A percentile compares a stretch with the other conserved stretches of the same genome.
Conservation (phyloP, 2,888 invertebrate genomes). For the Danaus chrysippus region DNA sequence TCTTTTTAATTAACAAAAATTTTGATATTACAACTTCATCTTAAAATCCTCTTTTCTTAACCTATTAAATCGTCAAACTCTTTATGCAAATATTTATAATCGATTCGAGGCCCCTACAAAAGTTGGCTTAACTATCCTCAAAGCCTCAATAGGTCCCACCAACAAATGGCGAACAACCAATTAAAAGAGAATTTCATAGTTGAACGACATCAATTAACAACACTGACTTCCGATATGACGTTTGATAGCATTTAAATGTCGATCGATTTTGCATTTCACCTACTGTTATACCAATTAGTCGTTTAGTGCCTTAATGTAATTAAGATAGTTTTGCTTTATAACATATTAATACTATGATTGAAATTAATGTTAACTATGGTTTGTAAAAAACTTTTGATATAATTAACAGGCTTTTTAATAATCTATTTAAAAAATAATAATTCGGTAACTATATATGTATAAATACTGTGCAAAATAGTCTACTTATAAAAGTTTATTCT, state of each 20-base stretch:
- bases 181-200: slow-evolving; percentile 13
- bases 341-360: background rate
- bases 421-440: too few relatives aligned
- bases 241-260: slow-evolving; percentile 14
- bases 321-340: slow-evolving; percentile 1
- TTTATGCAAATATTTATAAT: background rate
- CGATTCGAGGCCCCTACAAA: background rate
- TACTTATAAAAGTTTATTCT: too few relatives aligned
- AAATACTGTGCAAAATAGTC: too few relatives aligned
- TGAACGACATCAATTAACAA: slow-evolving; percentile 13
- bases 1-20: too few relatives aligned
- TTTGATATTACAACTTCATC: too few relatives aligned
- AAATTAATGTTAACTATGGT: background rate
- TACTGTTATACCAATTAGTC: slow-evolving; percentile 9
- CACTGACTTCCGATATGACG: slow-evolving; percentile 12
- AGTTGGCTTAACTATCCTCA: slow-evolving; percentile 7
- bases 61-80: background rate
- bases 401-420: too few relatives aligned
- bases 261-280: slow-evolving; percentile 11
- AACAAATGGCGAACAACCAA: slow-evolving; percentile 10
- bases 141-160: slow-evolving; percentile 1
- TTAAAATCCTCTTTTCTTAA: too few relatives aligned
- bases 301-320: slow-evolving; percentile 1
- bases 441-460: too few relatives aligned
- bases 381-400: too few relatives aligned